Base-by-base conservation (phyloP, 2,113 vertebrate species). In the Mystacornis crossleyi region DNA sequence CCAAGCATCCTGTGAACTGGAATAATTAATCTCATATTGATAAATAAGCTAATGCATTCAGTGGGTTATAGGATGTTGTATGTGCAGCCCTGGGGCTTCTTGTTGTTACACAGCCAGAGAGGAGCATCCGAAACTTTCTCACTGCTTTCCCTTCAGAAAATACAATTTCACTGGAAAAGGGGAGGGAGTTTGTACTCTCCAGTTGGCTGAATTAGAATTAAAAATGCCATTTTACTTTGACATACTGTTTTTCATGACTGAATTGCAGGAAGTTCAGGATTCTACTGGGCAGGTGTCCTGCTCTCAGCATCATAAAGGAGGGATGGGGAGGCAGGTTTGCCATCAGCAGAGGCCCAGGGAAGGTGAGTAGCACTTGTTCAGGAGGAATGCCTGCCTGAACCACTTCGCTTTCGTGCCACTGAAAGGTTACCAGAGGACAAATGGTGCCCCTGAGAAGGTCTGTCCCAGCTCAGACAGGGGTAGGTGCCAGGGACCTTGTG, bases 21-120 rank as follows among this genome's bases (percentile, higher is more conserved):
- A 92, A 78, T 92, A 89, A 96, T 86, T 90, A 92, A 95, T 95
- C 75, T 95, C 82, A 25, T 42, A 31, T 93, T 95, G 91, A 70
- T 95, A 95, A 86, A 50, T 66, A 90, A 95, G 51, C 50, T 95
- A 89, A 95, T 89, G 86, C 86, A 48, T 64, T 94, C 48, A 92
- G 29, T 92, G 85, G 82, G 65, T 62, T 96, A 60, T 88, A 53
- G 82, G 88, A 86, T 84, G 86, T 64, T 95, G 38, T 51, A 45
- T 81, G 77, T 95, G 77, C 55, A 92, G 42, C 51, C 36, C 55
- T 89, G 80, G n/a, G 72, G 26, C 24, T 42, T 17, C 60, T 73
- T 86, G 86, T 16, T 89, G 58, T 33, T 79, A 71, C 36, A 40
- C 24, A 89, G 43, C 9, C 19, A 34, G 65, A 89, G 21, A 78